These are phyloP conservation scores for Pandion haliaetus DNA, from an alignment of 2,113 vertebrate species.

Conservation along the genomic window DNA sequence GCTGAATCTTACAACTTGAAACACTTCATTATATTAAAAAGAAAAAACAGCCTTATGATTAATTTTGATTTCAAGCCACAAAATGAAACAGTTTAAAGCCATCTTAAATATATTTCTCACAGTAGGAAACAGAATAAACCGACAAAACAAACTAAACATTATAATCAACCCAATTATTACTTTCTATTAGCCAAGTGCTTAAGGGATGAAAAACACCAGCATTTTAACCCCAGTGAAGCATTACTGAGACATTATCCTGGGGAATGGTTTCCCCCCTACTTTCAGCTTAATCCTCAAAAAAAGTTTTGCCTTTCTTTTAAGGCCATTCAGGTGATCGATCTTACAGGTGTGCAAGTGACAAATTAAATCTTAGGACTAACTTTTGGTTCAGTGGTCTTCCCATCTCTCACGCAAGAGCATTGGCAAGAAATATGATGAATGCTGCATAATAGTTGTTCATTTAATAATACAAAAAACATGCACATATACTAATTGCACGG, in stretches of 20 bases:
- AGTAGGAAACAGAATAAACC: slow-evolving; percentile 20
- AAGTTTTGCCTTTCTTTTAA: neutral
- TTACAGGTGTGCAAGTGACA: neutral
- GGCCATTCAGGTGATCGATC: neutral
- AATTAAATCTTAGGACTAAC: neutral
- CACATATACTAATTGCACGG: neutral
- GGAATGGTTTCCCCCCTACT: neutral
- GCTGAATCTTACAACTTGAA: neutral
- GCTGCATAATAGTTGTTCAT: neutral
- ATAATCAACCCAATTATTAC: slow-evolving; percentile 49
- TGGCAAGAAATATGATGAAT: neutral
- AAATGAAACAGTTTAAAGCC: slow-evolving; percentile 3
- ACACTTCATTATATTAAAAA: slow-evolving; percentile 23
- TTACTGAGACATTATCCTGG: neutral
- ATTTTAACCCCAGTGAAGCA: neutral
- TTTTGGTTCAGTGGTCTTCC: neutral
- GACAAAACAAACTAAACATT: slow-evolving; percentile 41
- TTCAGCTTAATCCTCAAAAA: neutral
- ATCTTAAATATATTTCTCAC: slow-evolving; percentile 4
- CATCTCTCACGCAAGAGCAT: neutral
- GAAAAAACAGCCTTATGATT: slow-evolving; percentile 29
- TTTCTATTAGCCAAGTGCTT: slow-evolving; percentile 35
- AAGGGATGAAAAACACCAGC: neutral
- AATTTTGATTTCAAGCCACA: slow-evolving; percentile 34
- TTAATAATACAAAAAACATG: neutral